phyloP scores from a whole-genome alignment of 2,888 invertebrate species.

The Atherix ibis region DNA sequence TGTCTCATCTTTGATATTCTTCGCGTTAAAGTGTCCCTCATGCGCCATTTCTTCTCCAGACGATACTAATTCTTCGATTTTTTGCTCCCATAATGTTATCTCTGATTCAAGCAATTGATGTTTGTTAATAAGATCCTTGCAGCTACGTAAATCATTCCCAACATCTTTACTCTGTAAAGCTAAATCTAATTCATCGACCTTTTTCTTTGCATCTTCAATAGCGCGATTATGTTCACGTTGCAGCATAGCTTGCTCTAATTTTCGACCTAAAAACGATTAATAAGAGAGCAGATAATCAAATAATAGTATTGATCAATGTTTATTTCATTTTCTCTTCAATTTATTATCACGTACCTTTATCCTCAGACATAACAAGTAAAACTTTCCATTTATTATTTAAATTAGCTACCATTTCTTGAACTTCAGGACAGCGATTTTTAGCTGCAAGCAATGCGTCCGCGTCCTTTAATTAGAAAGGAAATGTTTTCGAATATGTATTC shows the following conservation, averaged over 20 bases:
- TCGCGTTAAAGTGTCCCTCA: conserved; percentile 89
- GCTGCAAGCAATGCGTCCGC: conserved; percentile 57
- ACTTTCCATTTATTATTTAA: conserved; percentile 66
- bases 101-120: conserved; percentile 82
- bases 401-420: conserved; percentile 47
- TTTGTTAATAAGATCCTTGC: conserved; percentile 77
- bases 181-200: conserved; percentile 70
- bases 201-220: conserved; percentile 77
- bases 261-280: conserved; percentile 34
- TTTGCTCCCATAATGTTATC: conserved; percentile 64
- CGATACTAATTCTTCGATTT: conserved; percentile 58
- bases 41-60: conserved; percentile 82
- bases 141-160: conserved; percentile 79
- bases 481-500: conserved; percentile 1
- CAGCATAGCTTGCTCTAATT: conserved; percentile 76
- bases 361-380: conserved; percentile 48
- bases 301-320: too few relatives aligned
- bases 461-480: conserved; percentile 23
- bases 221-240: conserved; percentile 65
- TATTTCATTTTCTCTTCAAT: too few relatives aligned
- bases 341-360: conserved; percentile 27
- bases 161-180: conserved; percentile 66
- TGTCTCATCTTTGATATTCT: conserved; percentile 65
- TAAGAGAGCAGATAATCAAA: too few relatives aligned
- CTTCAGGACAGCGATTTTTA: conserved; percentile 52